Conservation (phyloP, 2,888 invertebrate species). For the Parnassius mnemosyne region DNA sequence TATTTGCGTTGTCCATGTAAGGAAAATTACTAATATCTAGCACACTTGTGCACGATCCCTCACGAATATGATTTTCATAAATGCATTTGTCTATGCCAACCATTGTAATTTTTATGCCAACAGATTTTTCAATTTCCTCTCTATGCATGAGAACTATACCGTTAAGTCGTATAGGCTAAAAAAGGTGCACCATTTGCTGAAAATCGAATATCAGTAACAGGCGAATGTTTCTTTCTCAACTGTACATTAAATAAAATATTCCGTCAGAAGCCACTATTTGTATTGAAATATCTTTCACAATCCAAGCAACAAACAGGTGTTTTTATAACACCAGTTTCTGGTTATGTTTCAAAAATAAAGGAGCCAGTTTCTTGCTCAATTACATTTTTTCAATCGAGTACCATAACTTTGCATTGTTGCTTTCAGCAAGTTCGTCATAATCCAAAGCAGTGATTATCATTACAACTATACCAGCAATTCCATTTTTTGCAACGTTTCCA, state of each 20-base stretch:
- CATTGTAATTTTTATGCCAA: too few species aligned
- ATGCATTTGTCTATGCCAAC: too few species aligned
- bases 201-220: too few species aligned
- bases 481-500: conserved; percentile 97
- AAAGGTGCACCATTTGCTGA: too few species aligned
- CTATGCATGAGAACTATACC: too few species aligned
- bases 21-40: conserved; percentile 93
- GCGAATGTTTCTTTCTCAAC: too few species aligned
- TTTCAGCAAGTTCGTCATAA: conserved; percentile 97
- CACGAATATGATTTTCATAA: too few species aligned
- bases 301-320: conserved; percentile 98
- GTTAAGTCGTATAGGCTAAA: too few species aligned
- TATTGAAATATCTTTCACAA: conserved; percentile 90
- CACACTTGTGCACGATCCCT: too few species aligned
- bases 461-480: conserved; percentile 97
- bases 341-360: conserved; percentile 97
- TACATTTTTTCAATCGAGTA: conserved; percentile 98
- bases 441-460: conserved; percentile 99
- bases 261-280: too few species aligned
- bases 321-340: conserved; percentile 97
- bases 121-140: too few species aligned
- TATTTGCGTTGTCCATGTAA: conserved; percentile 98
- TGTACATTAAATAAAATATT: conserved; percentile 48
- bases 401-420: conserved; percentile 95
- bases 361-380: conserved; percentile 98